These are phyloP conservation scores for Parus major DNA, from an alignment of 2,113 vertebrate species.

Conservation along the genomic window DNA sequence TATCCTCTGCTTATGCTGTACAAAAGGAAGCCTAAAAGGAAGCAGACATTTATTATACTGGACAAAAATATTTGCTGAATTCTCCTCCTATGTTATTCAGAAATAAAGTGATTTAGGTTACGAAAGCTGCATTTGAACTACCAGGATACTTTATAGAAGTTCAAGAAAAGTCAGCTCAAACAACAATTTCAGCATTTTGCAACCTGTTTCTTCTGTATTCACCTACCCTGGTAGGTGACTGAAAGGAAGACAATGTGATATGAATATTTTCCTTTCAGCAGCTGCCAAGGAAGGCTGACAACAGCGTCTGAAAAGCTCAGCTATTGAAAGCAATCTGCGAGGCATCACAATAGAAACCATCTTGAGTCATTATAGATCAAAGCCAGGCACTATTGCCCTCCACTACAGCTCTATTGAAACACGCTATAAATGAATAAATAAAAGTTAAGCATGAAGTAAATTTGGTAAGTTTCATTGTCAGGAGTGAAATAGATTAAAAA, in stretches of 20 bases:
- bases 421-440: not conserved
- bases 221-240: not conserved
- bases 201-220: not conserved
- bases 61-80: not conserved
- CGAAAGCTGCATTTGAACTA: not conserved
- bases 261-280: not conserved
- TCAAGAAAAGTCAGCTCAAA: conserved; percentile 16
- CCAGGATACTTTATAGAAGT: not conserved
- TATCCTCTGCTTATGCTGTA: not conserved
- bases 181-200: not conserved
- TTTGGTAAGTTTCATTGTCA: not conserved
- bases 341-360: not conserved
- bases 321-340: not conserved
- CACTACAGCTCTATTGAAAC: not conserved
- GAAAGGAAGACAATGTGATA: not conserved
- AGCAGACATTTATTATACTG: not conserved
- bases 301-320: not conserved
- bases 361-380: not conserved
- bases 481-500: not conserved
- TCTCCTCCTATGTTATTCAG: not conserved
- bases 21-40: not conserved
- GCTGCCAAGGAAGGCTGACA: not conserved
- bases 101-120: not conserved
- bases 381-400: not conserved
- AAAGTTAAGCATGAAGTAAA: not conserved